phyloP scores from a whole-genome alignment of 1,140 invertebrate species.

The Brevipalpus yothersi region DNA sequence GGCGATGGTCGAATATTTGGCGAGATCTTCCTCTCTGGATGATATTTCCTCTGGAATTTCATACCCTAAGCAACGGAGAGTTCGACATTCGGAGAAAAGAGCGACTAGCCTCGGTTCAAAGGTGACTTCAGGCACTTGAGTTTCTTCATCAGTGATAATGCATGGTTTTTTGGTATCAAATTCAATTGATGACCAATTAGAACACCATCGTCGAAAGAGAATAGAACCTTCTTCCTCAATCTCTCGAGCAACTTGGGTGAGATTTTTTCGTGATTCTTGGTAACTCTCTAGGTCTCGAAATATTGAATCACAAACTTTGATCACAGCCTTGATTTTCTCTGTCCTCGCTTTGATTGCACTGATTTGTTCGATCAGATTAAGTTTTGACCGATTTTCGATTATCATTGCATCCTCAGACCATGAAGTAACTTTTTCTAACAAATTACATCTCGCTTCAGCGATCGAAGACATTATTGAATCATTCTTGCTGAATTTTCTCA shows the following conservation, averaged over 20 bases:
- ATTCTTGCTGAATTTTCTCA: background rate
- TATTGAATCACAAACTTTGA: slow-evolving; percentile 3
- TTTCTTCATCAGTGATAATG: slow-evolving; percentile 2
- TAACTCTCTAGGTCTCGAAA: background rate
- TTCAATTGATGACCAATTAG: background rate
- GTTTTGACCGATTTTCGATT: background rate
- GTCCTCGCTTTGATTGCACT: background rate
- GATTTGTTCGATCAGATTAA: background rate
- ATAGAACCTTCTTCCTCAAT: background rate
- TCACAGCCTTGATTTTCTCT: slow-evolving; percentile 3
- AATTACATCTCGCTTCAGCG: background rate
- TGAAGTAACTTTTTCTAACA: background rate
- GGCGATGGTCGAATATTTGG: background rate
- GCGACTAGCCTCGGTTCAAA: slow-evolving; percentile 1
- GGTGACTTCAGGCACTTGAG: slow-evolving; percentile 7
- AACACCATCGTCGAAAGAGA: slow-evolving; percentile 3
- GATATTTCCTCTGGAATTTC: slow-evolving; percentile 1
- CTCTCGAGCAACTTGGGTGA: background rate
- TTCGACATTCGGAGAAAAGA: background rate
- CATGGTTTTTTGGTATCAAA: slow-evolving; percentile 1
- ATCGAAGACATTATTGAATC: background rate
- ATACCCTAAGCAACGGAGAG: background rate
- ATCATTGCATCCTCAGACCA: slow-evolving; percentile 2
- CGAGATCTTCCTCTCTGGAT: background rate
- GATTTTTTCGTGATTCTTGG: background rate